Percentiles rank a stretch among this genome's conserved stretches.
Conservation (phyloP, 2,113 vertebrate genomes). For the Rhinopithecus roxellana region DNA sequence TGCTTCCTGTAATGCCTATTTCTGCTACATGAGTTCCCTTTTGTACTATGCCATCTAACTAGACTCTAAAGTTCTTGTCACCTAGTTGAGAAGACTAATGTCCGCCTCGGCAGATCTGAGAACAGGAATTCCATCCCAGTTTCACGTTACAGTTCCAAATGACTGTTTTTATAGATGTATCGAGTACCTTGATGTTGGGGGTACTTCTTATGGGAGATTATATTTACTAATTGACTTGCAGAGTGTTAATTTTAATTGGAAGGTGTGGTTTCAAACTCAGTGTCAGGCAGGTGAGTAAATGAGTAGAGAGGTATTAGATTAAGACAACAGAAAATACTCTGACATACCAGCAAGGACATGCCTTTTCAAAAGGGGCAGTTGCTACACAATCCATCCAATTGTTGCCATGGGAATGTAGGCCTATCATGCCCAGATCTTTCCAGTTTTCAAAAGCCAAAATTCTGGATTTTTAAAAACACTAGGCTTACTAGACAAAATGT, state of each 20-base stretch:
- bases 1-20: not conserved
- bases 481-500: not conserved
- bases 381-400: not conserved
- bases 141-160: not conserved
- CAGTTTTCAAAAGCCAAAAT: not conserved
- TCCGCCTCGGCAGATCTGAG: not conserved
- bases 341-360: not conserved
- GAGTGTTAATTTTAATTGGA: not conserved
- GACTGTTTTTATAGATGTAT: not conserved
- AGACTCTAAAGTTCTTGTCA: not conserved
- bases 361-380: not conserved
- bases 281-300: not conserved
- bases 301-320: not conserved
- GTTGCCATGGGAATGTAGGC: not conserved
- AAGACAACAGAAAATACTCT: not conserved
- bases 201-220: not conserved
- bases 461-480: not conserved
- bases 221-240: not conserved
- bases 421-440: not conserved
- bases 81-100: not conserved
- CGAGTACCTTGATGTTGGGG: not conserved
- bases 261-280: not conserved
- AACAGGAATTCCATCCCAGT: not conserved
- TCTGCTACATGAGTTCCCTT: not conserved
- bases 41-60: not conserved